A percentile compares a stretch with the other conserved stretches of the same genome.
Conservation (phyloP, 2,797 vertebrate genomes). For the Kryptopterus vitreolus region DNA sequence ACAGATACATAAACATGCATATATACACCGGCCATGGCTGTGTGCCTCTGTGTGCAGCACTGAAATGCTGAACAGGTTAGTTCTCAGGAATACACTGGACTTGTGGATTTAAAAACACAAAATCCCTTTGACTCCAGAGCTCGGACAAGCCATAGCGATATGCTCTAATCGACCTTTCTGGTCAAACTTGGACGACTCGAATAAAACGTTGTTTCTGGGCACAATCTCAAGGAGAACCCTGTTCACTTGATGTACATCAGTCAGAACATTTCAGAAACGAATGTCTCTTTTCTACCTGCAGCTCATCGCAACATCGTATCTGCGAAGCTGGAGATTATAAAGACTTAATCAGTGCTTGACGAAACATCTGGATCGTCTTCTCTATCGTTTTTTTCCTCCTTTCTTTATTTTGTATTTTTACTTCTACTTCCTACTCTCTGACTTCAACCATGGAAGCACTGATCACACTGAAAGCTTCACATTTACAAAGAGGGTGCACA, state of each 20-base stretch:
- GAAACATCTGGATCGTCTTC: slow-evolving; percentile 38
- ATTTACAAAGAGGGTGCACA: neutral
- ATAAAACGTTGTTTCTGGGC: slow-evolving; percentile 8
- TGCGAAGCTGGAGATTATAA: slow-evolving; percentile 38
- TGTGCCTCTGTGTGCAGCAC: slow-evolving; percentile 45
- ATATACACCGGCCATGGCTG: slow-evolving; percentile 37
- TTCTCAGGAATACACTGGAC: slow-evolving; percentile 58
- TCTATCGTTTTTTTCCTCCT: slow-evolving; percentile 29
- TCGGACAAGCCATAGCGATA: neutral
- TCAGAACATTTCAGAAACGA: slow-evolving; percentile 55
- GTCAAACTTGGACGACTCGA: slow-evolving; percentile 16
- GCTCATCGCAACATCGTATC: slow-evolving; percentile 45
- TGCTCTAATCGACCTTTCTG: neutral
- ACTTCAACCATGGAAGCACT: slow-evolving; percentile 30
- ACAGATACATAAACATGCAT: neutral
- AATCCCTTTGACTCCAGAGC: slow-evolving; percentile 13
- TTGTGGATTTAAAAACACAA: slow-evolving; percentile 28
- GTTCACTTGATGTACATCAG: slow-evolving; percentile 50
- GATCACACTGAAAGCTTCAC: neutral
- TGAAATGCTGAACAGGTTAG: slow-evolving; percentile 57
- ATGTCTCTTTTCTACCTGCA: slow-evolving; percentile 52
- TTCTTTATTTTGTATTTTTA: slow-evolving; percentile 33
- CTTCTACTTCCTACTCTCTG: slow-evolving; percentile 29
- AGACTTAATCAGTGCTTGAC: slow-evolving; percentile 36
- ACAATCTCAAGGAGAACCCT: slow-evolving; percentile 1